A percentile compares a stretch with the other conserved stretches of the same genome.
phyloP scores from a whole-genome alignment of 2,113 vertebrate genomes.

The Sinocyclocheilus grahami region DNA sequence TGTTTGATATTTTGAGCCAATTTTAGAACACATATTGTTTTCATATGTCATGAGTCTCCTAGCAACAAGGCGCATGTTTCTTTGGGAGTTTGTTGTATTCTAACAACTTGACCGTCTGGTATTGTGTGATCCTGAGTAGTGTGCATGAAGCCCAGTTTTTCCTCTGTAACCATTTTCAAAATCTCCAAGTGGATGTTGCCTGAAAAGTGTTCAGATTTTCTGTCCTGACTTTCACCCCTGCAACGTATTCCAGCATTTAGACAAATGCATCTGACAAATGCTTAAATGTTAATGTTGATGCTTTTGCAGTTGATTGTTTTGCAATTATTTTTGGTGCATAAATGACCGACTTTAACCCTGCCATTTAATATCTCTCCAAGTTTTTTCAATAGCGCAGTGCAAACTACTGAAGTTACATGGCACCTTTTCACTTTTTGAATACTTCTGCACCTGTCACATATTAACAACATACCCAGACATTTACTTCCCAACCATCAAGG shows the following conservation, averaged over 20 bases:
- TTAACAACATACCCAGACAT: constrained; percentile 10
- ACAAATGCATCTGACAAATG: neutral
- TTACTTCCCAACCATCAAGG: constrained; percentile 37
- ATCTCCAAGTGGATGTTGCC: too few relatives aligned
- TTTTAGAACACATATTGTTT: too few relatives aligned
- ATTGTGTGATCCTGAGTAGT: too few relatives aligned
- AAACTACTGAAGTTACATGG: neutral
- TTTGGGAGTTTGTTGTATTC: too few relatives aligned
- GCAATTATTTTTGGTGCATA: neutral
- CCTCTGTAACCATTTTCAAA: neutral
- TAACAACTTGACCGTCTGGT: too few relatives aligned
- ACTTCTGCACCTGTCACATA: neutral
- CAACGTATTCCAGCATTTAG: neutral
- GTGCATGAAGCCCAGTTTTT: too few relatives aligned
- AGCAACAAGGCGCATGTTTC: too few relatives aligned
- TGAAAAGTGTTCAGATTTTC: too few relatives aligned
- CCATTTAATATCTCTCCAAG: neutral
- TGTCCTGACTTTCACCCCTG: too few relatives aligned
- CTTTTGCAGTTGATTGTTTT: neutral
- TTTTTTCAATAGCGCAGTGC: neutral
- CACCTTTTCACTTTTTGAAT: neutral
- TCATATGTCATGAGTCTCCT: too few relatives aligned
- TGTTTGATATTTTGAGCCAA: too few relatives aligned
- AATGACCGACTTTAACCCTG: neutral
- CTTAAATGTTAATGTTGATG: neutral